Percentiles rank a stretch among this genome's conserved stretches.
phyloP scores from a whole-genome alignment of 2,797 vertebrate genomes.

The Peromyscus eremicus region DNA sequence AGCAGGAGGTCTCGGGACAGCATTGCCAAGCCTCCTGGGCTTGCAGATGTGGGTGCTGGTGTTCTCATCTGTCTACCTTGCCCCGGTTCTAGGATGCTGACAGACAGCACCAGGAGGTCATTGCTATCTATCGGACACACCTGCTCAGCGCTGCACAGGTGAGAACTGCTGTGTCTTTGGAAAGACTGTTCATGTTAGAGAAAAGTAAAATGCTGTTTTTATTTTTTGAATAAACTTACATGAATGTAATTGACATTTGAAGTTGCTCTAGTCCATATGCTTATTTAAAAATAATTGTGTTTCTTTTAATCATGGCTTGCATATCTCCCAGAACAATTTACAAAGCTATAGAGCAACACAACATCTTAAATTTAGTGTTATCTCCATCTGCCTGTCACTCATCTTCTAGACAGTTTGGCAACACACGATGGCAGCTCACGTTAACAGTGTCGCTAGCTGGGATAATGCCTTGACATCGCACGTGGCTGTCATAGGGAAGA shows the following conservation, averaged over 20 bases:
- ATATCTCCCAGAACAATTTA: constrained; percentile 72
- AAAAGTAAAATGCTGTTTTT: neutral
- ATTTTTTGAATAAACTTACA: constrained; percentile 49
- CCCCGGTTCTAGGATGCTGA: constrained; percentile 92
- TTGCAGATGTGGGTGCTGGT: neutral
- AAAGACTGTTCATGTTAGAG: neutral
- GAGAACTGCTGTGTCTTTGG: neutral
- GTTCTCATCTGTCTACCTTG: neutral
- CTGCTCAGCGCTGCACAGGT: constrained; percentile 96
- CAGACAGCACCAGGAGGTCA: constrained; percentile 97
- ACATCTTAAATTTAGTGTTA: constrained; percentile 49
- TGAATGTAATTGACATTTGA: constrained; percentile 67
- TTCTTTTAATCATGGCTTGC: constrained; percentile 74
- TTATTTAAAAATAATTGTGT: constrained; percentile 81
- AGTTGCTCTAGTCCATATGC: constrained; percentile 62
- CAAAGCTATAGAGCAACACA: constrained; percentile 54
- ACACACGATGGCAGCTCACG: neutral
- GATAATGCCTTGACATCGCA: neutral
- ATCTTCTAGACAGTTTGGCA: constrained; percentile 56
- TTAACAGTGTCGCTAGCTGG: neutral
- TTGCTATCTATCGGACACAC: constrained; percentile 97
- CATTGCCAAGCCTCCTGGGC: neutral
- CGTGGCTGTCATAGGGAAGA: neutral
- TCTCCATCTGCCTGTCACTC: constrained; percentile 61
- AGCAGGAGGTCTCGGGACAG: neutral